Percentiles rank a stretch among this genome's conserved stretches.
These are phyloP conservation scores for Anarhynchus alexandrinus DNA, from an alignment of 2,113 vertebrate genomes.

Conservation along the genomic window DNA sequence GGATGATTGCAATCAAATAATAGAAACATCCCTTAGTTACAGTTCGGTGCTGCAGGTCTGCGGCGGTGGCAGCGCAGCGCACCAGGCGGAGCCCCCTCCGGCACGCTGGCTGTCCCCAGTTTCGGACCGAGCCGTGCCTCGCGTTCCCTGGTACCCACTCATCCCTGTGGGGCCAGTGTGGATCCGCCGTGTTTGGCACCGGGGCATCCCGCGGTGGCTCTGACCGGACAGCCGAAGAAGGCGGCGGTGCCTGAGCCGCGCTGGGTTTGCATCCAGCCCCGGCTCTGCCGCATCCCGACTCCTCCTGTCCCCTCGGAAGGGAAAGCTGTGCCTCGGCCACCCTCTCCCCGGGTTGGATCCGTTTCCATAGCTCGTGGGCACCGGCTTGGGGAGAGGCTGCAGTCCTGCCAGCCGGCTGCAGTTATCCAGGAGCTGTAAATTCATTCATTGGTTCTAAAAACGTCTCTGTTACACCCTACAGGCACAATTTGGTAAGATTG, in stretches of 20 bases:
- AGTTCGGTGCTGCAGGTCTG: neutral
- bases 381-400: neutral
- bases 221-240: neutral
- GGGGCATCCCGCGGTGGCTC: accelerated
- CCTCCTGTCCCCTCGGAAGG: neutral
- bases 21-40: accelerated
- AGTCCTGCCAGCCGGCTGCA: neutral
- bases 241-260: neutral
- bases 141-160: neutral
- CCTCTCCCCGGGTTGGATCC: accelerated
- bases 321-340: neutral
- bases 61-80: accelerated
- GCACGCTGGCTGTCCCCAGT: neutral
- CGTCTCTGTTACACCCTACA: neutral
- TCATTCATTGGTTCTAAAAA: neutral
- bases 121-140: accelerated
- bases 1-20: neutral
- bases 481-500: neutral
- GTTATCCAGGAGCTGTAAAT: neutral
- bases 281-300: neutral
- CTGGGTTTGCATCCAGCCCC: neutral
- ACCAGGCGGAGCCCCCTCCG: neutral
- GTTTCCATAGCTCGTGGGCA: neutral
- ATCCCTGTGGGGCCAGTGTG: too few relatives aligned
- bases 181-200: accelerated